Base-by-base conservation (phyloP, 2,888 invertebrate genomes). In the Andrena dorsata region DNA sequence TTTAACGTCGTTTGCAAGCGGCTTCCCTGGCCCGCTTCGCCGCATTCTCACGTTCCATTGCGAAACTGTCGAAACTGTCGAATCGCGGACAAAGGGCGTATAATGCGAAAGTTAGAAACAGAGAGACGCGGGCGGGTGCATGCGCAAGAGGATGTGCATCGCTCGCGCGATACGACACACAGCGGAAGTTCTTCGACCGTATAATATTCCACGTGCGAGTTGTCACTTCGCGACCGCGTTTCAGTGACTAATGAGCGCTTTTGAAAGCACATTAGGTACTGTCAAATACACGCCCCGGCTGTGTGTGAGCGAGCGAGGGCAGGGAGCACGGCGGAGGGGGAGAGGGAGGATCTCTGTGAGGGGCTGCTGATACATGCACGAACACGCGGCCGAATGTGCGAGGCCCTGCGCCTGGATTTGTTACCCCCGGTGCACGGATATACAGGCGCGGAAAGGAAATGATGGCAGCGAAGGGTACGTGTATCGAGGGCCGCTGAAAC, bases 1-100 rank as follows among this genome's bases (percentile, higher is more conserved):
- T 91, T 91, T 90, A 91, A 90, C 87, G 88, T 90, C 89, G 90
- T 91, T 90, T 90, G 88, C 88, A 86, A 88, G 84, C 86, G 83
- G 88, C 83, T 85, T 85, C 88, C 69, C 83, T 71, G 69, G 79
- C 64, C 70, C 79, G 64, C 73, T 53, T 63, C 76, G 80, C 74
- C 84, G 84, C 88, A 87, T 90, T 90, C 88, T 89, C 90, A 84
- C 89, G 89, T 91, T 91, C 87, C 90, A 91, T 90, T 86, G 87
- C 88, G 89, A 88, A 91, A 91, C 91, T 91, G 91, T 92, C 91
- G 90, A 86, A 92, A 92, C 90, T 91, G 92, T 92, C 92, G 91
- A 92, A 90, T 90, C 88, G 88, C 84, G 90, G 89, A 92, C 91
- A 92, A 92, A 91, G 91, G 91, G 89, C 89, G 90, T 91, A 91